Evolutionary conservation across 2,797 vertebrate genomes (phyloP).

Genomic region (Adrianichthys oophorus): DNA sequence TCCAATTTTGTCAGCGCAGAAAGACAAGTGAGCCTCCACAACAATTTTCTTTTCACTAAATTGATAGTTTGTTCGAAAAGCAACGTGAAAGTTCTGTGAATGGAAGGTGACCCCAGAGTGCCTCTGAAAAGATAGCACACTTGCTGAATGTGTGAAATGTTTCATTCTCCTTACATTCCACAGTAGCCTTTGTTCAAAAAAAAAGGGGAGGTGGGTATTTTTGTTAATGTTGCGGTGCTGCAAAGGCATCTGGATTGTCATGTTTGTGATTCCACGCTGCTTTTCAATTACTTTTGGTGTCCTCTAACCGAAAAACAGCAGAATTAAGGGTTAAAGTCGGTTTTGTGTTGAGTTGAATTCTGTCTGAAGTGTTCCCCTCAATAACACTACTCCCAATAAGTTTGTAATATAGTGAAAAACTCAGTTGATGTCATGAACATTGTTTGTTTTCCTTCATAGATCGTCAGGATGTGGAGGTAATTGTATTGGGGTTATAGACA

Average conservation of each 20-base stretch:
- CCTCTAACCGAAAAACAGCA: neutral
- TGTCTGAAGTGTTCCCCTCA: no score
- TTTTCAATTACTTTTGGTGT: slow-evolving; percentile 11
- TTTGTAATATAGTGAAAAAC: no score
- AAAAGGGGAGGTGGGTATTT: slow-evolving; percentile 8
- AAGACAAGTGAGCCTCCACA: slow-evolving; percentile 40
- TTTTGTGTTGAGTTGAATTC: no score
- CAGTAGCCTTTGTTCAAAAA: slow-evolving; percentile 27
- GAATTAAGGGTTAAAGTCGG: neutral
- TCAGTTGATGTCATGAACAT: no score
- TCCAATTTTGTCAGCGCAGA: slow-evolving; percentile 29
- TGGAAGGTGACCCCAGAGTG: slow-evolving; percentile 37
- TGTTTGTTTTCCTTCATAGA: no score
- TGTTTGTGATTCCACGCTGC: slow-evolving; percentile 10
- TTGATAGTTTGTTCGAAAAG: slow-evolving; percentile 28
- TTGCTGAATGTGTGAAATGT: slow-evolving; percentile 39
- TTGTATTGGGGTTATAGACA: no score
- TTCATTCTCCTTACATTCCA: slow-evolving; percentile 44
- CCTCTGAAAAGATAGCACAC: slow-evolving; percentile 27
- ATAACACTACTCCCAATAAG: no score
- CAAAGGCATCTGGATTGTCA: neutral
- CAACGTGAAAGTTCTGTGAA: slow-evolving; percentile 48
- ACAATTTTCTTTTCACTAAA: slow-evolving; percentile 46
- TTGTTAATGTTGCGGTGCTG: slow-evolving; percentile 18
- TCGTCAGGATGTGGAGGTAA: no score